Evolutionary conservation across 2,113 vertebrate species (phyloP).

Genomic region (Catagonus wagneri): DNA sequence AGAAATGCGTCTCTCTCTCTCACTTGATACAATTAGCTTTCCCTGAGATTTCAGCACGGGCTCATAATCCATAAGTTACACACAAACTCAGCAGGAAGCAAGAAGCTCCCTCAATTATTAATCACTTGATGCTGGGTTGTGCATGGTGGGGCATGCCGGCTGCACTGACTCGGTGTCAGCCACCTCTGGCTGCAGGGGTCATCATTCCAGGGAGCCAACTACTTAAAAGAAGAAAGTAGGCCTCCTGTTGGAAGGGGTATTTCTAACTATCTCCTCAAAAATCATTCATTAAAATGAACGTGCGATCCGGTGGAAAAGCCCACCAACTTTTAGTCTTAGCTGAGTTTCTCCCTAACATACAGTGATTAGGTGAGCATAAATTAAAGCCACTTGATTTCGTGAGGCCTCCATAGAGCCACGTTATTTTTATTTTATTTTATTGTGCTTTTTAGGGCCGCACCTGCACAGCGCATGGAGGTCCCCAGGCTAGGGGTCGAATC

Average conservation of each 20-base stretch:
- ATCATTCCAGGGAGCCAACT: constrained; percentile 78
- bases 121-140: constrained; percentile 84
- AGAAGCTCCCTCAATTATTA: constrained; percentile 87
- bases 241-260: constrained; percentile 81
- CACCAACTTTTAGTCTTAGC: constrained; percentile 70
- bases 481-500: too few species aligned
- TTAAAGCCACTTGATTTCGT: constrained; percentile 79
- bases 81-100: constrained; percentile 82
- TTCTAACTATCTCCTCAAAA: constrained; percentile 81
- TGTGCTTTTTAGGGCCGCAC: too few species aligned
- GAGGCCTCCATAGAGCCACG: constrained; percentile 70
- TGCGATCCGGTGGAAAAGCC: constrained; percentile 74
- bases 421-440: too few species aligned
- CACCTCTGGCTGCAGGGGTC: constrained; percentile 77
- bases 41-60: constrained; percentile 64
- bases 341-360: constrained; percentile 75
- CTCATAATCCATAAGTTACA: constrained; percentile 87
- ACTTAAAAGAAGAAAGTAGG: constrained; percentile 82
- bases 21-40: constrained; percentile 68
- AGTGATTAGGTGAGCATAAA: constrained; percentile 78
- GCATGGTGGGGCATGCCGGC: constrained; percentile 78
- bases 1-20: constrained; percentile 21
- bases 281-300: constrained; percentile 76
- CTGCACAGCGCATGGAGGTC: too few species aligned
- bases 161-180: constrained; percentile 75